Percentiles rank a stretch among this genome's conserved stretches.
Evolutionary conservation across 2,888 invertebrate species (phyloP).

Genomic region (Drosophila anomelani): DNA sequence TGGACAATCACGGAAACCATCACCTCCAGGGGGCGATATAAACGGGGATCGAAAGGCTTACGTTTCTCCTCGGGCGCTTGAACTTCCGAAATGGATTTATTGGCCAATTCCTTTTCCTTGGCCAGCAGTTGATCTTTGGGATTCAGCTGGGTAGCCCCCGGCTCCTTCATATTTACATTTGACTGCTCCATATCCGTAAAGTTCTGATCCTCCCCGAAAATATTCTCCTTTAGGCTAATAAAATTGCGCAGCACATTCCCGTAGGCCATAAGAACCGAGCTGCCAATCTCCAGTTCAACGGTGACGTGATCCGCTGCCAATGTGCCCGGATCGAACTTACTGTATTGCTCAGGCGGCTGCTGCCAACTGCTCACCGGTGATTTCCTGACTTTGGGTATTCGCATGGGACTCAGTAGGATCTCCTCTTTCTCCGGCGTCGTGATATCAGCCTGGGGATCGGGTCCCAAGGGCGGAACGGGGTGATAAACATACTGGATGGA

Average conservation of each 20-base stretch:
- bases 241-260: slow-evolving; percentile 96
- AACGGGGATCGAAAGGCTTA: slow-evolving; percentile 92
- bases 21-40: slow-evolving; percentile 95
- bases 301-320: slow-evolving; percentile 95
- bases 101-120: slow-evolving; percentile 84
- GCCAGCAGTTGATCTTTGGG: slow-evolving; percentile 83
- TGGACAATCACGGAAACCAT: slow-evolving; percentile 96
- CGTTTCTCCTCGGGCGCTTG: slow-evolving; percentile 87
- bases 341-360: slow-evolving; percentile 86
- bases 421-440: slow-evolving; percentile 98
- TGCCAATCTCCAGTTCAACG: slow-evolving; percentile 97
- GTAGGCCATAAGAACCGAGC: slow-evolving; percentile 95
- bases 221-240: slow-evolving; percentile 97
- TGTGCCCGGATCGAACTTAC: slow-evolving; percentile 94
- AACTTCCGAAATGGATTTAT: slow-evolving; percentile 84
- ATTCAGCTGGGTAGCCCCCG: slow-evolving; percentile 81
- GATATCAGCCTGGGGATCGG: slow-evolving; percentile 95
- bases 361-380: slow-evolving; percentile 89
- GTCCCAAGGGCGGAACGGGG: slow-evolving; percentile 95
- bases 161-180: slow-evolving; percentile 85
- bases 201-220: slow-evolving; percentile 97
- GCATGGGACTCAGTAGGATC: slow-evolving; percentile 94
- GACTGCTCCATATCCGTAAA: slow-evolving; percentile 96
- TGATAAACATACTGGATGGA: slow-evolving; percentile 96
- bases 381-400: slow-evolving; percentile 92